Conservation (phyloP, 1,140 invertebrate species). For the Gonatopus flavifemur region DNA sequence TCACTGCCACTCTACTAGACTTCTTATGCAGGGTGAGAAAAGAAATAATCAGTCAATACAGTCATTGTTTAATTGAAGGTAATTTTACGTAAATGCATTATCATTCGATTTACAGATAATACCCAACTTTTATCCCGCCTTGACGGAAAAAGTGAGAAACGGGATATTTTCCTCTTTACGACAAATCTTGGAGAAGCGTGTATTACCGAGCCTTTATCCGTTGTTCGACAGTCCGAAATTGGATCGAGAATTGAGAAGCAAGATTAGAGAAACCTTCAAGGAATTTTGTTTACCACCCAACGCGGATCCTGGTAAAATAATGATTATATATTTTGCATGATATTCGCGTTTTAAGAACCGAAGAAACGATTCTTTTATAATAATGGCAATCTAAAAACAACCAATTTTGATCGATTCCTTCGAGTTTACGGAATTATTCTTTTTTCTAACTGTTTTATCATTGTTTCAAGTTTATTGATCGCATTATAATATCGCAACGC, state of each 20-base stretch:
- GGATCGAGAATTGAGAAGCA: constrained; percentile 82
- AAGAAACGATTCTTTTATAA: background rate
- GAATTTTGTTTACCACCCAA: constrained; percentile 79
- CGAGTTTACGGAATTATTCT: too few species aligned
- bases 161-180: constrained; percentile 91
- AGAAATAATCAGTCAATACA: background rate
- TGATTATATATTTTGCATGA: constrained; percentile 13
- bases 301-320: constrained; percentile 49
- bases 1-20: constrained; percentile 91
- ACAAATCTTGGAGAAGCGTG: constrained; percentile 93
- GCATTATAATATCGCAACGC: too few species aligned
- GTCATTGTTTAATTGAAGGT: background rate
- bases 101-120: constrained; percentile 77
- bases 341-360: too few species aligned
- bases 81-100: background rate
- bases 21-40: constrained; percentile 82
- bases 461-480: too few species aligned
- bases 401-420: too few species aligned
- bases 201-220: constrained; percentile 84
- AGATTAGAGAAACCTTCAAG: constrained; percentile 87
- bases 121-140: constrained; percentile 86
- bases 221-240: constrained; percentile 92
- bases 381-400: background rate
- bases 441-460: too few species aligned
- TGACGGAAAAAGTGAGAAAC: constrained; percentile 80